Conservation (phyloP, 2,888 invertebrate species). For the Spialia ferax region DNA sequence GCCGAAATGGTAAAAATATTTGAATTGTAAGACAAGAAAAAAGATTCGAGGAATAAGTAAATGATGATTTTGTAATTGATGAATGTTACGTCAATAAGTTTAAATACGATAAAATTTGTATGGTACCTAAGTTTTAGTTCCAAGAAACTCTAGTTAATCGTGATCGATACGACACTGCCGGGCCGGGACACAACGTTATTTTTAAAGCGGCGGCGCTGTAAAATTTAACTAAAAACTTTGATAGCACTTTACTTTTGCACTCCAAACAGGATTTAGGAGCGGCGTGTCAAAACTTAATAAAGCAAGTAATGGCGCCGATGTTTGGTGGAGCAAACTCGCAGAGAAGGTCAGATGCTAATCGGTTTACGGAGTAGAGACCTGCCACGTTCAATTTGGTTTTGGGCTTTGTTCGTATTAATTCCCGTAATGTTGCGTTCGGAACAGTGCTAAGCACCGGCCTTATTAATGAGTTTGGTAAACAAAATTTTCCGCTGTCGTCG, state of each 20-base stretch:
- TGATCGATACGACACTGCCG: neutral
- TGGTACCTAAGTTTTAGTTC: too few relatives aligned
- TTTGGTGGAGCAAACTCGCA: constrained; percentile 42
- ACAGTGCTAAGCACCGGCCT: neutral
- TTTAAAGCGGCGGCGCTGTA: neutral
- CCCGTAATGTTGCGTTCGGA: constrained; percentile 24
- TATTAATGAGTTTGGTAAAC: constrained; percentile 7
- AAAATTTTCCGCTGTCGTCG: constrained; percentile 5
- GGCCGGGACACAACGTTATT: neutral
- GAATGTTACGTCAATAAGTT: too few relatives aligned
- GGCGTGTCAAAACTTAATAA: constrained; percentile 36
- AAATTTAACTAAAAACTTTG: constrained; percentile 29
- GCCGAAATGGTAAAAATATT: too few relatives aligned
- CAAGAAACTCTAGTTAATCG: neutral
- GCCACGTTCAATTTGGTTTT: constrained; percentile 34
- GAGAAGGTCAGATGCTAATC: constrained; percentile 37
- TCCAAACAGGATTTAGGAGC: constrained; percentile 25
- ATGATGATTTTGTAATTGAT: too few relatives aligned
- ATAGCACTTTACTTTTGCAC: constrained; percentile 26
- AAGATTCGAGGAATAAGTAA: too few relatives aligned
- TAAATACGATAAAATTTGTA: too few relatives aligned
- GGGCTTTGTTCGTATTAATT: constrained; percentile 33
- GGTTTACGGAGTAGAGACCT: constrained; percentile 28
- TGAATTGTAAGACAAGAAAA: too few relatives aligned
- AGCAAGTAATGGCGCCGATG: constrained; percentile 43